Conservation (phyloP, 2,797 vertebrate species). For the Diplodus sargus region DNA sequence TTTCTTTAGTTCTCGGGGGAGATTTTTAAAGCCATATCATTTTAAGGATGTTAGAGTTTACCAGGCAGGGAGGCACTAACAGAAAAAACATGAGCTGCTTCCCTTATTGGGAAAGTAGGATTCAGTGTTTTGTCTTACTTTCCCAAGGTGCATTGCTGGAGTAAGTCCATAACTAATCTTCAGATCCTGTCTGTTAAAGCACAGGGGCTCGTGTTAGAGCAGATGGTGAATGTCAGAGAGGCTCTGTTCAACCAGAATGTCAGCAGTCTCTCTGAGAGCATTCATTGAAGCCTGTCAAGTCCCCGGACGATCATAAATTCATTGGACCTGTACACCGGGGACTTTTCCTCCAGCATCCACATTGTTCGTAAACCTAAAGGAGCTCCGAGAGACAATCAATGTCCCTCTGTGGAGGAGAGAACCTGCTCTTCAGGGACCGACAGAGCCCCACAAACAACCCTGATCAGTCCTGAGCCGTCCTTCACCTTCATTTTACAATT, state of each 20-base stretch:
- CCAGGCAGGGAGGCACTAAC: background rate
- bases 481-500: constrained; percentile 38
- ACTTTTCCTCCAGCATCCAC: background rate
- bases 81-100: constrained; percentile 5
- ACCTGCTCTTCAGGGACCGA: constrained; percentile 11
- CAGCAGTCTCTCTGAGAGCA: constrained; percentile 21
- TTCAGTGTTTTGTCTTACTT: constrained; percentile 7
- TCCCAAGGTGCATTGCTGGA: background rate
- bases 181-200: background rate
- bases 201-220: background rate
- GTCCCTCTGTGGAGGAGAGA: constrained; percentile 18
- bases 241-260: constrained; percentile 18
- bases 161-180: background rate
- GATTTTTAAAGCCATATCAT: background rate
- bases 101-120: background rate
- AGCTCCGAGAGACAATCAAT: constrained; percentile 42
- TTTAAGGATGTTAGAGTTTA: background rate
- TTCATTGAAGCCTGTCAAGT: constrained; percentile 18
- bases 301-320: constrained; percentile 31
- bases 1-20: background rate
- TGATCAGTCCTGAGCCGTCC: constrained; percentile 10
- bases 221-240: constrained; percentile 19
- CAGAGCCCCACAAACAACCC: constrained; percentile 12
- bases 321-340: constrained; percentile 20
- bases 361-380: constrained; percentile 24